Conservation (phyloP, 2,113 vertebrate species). For the western clawed frog (Xenopus tropicalis) region UCB_Xtro_10.0 CM004449.2:97247001-97247500, state of each 20-base stretch:
- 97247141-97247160: slow-evolving; percentile 11
- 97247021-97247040: too few relatives aligned
- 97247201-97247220: slow-evolving; percentile 8
- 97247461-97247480: too few relatives aligned
- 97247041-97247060: too few relatives aligned
- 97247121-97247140: slow-evolving; percentile 23
- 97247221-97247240: slow-evolving; percentile 14
- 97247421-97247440: not conserved
- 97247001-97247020: too few relatives aligned
- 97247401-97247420: not conserved
- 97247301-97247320: slow-evolving; percentile 20
- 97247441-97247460: too few relatives aligned
- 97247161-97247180: slow-evolving; percentile 4
- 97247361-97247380: slow-evolving; percentile 26
- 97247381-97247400: not conserved
- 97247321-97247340: slow-evolving; percentile 8
- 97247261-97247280: slow-evolving; percentile 31
- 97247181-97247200: not conserved
- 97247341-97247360: slow-evolving; percentile 9
- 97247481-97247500: too few relatives aligned
- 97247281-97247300: slow-evolving; percentile 25
- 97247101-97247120: slow-evolving; percentile 10
- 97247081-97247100: slow-evolving; percentile 3
- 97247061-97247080: not conserved
- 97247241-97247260: slow-evolving; percentile 15